Base-by-base conservation (phyloP, 2,113 vertebrate genomes). In the Alouatta palliata region DNA sequence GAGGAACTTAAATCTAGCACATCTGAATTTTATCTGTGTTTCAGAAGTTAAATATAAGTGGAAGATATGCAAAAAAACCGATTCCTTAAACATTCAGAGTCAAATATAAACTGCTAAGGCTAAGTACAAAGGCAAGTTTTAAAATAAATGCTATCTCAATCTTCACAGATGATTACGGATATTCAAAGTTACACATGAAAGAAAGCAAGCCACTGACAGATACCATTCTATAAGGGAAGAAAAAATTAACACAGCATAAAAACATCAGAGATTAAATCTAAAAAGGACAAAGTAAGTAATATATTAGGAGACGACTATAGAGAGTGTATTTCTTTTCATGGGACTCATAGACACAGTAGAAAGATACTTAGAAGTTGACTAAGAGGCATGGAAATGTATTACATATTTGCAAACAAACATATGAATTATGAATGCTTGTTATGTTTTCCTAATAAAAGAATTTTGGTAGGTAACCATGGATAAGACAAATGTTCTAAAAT, bases 21-120 rank as follows among this genome's bases (percentile, higher is more conserved):
- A 58, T 4, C 2, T 90, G 6, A 58, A 87, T 82, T 90, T 82
- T 76, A 80, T 54, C 16, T 87, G 17, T 66, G 10, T 87, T 93
- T 81, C 76, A 93, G 47, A 95, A 93, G 47, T 95, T 21, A 93
- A 95, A 93, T 85, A 68, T 95, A 80, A 90, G 47, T 81, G 5
- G 21, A 90, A 30, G n/a, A 73, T 27, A 70, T 76, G 19, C 13
- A 76, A 93, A 90, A 32, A 90, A 93, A n/a, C n/a, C 19, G 13
- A 84, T 49, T 95, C 86, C 61, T 92, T 76, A 84, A 61, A 83
- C 32, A 92, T 20, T 81, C 6, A 90, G 2, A 84, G 17, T 87
- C 19, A 91, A 92, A 93, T 49, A 86, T n/a, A 81, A 0, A 87
- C 47, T 91, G 64, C 17, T 81, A 83, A 76, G 27, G 20, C 40